phyloP scores from a whole-genome alignment of 2,797 vertebrate species.

The Acipenser oxyrinchus region DNA sequence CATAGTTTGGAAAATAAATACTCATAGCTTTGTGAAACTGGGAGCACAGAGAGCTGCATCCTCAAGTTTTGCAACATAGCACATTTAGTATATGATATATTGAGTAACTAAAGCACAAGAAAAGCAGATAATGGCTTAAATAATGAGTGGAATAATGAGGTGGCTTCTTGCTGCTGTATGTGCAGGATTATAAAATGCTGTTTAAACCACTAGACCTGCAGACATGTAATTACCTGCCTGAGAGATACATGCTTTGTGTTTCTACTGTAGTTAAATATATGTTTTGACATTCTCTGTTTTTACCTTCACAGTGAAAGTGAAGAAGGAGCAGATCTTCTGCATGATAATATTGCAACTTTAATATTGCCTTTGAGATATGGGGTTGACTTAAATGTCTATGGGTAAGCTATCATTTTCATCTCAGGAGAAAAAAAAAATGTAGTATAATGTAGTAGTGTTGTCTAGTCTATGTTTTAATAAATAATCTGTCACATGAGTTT shows the following conservation, averaged over 20 bases:
- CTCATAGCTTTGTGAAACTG: neutral
- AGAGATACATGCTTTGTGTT: constrained; percentile 15
- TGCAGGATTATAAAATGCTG: neutral
- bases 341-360: constrained; percentile 60
- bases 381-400: constrained; percentile 66
- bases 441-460: no score
- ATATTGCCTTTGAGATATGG: constrained; percentile 74
- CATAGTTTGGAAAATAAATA: constrained; percentile 8
- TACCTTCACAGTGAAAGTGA: constrained; percentile 69
- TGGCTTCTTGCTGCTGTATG: neutral
- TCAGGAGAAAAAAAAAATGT: no score
- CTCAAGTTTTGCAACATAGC: constrained; percentile 1
- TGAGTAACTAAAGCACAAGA: constrained; percentile 12
- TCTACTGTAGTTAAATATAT: constrained; percentile 9
- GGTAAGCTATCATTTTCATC: constrained; percentile 55
- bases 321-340: constrained; percentile 48
- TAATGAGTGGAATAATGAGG: constrained; percentile 1
- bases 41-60: no score
- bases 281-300: constrained; percentile 19
- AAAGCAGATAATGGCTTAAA: constrained; percentile 12
- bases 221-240: constrained; percentile 11
- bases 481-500: no score
- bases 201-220: constrained; percentile 7
- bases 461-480: no score
- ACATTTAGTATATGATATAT: constrained; percentile 10